Evolutionary conservation across 37 sponge, comb jelly and placozoan genomes (phyloP), one percentile per base, ranked within the genome.

Genomic region (Amphimedon queenslandica): DNA sequence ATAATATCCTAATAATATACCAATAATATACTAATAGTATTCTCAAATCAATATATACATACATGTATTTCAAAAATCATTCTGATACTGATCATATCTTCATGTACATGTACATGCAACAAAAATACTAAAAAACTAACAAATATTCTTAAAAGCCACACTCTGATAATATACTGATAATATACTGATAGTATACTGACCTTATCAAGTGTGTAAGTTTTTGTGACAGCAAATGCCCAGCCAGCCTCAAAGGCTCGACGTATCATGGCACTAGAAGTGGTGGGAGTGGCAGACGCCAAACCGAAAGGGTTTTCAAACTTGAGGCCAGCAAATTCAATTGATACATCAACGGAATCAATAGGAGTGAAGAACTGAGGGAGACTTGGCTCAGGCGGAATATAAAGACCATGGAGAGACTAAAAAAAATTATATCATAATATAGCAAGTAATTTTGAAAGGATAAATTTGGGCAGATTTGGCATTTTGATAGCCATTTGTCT

Each of bases 331-430:
- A 88, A 73, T 38, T 89, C 94, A 63, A 92, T 77, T 21, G 81
- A 79, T 60, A 96, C 35, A 60, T 96, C 96, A 31, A 96, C 90
- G 0, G 37, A 42, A 75, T 96, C 96, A 1, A 96, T 69, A 18
- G 96, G 90, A 40, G 96, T 96, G 79, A 67, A 96, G 90, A 92
- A 96, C 55, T 85, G 78, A 31, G 96, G 96, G 11, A 96, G 93
- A 42, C 57, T 40, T 3, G 96, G 96, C 23, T 82, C 75, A 23
- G 80, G 31, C 2, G 86, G 79, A 2, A 96, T 75, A 25, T 60
- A 88, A 31, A 92, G 60, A 5, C 96, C 96, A 75, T 96, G 94
- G 24, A 96, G 85, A 40, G 93, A 85, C 96, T 96, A 79, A 4
- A 67, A 30, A 29, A 43, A 32, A 60, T 28, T 30, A 38, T 4